Evolutionary conservation across 2,797 vertebrate species (phyloP).

Genomic region (Parauchenoglanis ngamensis): DNA sequence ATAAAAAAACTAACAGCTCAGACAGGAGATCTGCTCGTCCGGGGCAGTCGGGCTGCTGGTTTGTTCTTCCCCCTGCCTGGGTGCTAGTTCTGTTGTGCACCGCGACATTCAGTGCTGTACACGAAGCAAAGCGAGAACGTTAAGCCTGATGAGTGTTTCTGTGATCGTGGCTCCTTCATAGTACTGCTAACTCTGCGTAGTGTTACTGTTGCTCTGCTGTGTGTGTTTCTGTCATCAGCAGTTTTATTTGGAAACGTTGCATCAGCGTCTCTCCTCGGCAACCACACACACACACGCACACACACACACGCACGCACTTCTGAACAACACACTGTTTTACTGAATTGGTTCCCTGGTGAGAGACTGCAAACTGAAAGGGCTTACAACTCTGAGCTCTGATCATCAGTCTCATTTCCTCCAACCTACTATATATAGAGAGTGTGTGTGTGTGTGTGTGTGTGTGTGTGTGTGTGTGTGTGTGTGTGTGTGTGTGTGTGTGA

Average conservation of each 20-base stretch:
- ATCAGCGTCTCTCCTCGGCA: neutral
- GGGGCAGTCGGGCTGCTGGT: neutral
- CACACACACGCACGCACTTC: neutral
- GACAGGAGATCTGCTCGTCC: no score
- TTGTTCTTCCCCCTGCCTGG: neutral
- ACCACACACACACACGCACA: neutral
- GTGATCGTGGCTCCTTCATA: neutral
- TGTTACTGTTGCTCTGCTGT: neutral
- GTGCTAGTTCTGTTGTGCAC: neutral
- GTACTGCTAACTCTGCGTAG: neutral
- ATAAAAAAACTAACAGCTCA: no score
- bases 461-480: neutral
- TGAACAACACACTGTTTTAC: conserved; percentile 1
- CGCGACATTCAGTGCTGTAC: neutral
- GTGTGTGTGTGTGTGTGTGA: no score
- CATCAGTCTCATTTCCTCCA: neutral
- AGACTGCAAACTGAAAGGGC: neutral
- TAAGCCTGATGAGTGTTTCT: neutral
- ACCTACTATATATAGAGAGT: neutral
- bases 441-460: neutral
- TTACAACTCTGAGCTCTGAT: neutral
- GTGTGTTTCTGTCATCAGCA: conserved; percentile 7
- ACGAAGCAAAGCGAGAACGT: neutral
- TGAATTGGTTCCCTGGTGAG: neutral
- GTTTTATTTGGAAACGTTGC: conserved; percentile 10